Conservation (phyloP, 2,888 invertebrate genomes). For the Tipula lateralis region DNA sequence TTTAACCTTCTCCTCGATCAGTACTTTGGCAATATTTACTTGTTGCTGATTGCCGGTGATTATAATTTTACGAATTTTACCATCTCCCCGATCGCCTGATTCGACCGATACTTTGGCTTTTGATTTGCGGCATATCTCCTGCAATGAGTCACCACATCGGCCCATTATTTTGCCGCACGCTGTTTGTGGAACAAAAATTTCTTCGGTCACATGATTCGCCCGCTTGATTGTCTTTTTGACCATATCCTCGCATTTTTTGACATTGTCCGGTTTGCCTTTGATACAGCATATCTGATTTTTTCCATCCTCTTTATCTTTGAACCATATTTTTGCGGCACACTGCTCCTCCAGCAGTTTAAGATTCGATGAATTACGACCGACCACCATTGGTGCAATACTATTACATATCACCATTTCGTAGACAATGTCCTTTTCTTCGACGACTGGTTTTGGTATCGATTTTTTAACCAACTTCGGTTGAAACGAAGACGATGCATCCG, state of each 20-base stretch:
- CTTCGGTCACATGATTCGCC: conserved; percentile 62
- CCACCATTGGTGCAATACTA: conserved; percentile 60
- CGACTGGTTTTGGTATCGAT: conserved; percentile 37
- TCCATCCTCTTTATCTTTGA: conserved; percentile 54
- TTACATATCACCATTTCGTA: conserved; percentile 59
- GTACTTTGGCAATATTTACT: conserved; percentile 64
- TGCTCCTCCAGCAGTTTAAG: conserved; percentile 70
- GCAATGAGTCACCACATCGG: conserved; percentile 65
- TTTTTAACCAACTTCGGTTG: conserved; percentile 30
- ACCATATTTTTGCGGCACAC: conserved; percentile 60
- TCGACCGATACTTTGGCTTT: conserved; percentile 68
- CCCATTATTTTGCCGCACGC: conserved; percentile 70
- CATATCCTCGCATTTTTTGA: conserved; percentile 66
- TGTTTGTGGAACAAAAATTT: conserved; percentile 61
- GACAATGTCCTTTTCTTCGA: conserved; percentile 48
- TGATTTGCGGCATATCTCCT: conserved; percentile 64
- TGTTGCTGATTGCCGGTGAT: conserved; percentile 67
- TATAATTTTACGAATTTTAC: conserved; percentile 44
- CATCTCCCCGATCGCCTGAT: conserved; percentile 45
- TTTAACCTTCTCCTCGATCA: conserved; percentile 66
- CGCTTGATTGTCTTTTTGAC: conserved; percentile 65
- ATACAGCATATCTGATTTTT: conserved; percentile 64
- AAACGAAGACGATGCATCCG: conserved; percentile 27
- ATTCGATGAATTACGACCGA: conserved; percentile 71
- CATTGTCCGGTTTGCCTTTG: conserved; percentile 60